Evolutionary conservation across 35 echinoderm and acorn worm species (phyloP).

Genomic region (Apostichopus californicus): DNA sequence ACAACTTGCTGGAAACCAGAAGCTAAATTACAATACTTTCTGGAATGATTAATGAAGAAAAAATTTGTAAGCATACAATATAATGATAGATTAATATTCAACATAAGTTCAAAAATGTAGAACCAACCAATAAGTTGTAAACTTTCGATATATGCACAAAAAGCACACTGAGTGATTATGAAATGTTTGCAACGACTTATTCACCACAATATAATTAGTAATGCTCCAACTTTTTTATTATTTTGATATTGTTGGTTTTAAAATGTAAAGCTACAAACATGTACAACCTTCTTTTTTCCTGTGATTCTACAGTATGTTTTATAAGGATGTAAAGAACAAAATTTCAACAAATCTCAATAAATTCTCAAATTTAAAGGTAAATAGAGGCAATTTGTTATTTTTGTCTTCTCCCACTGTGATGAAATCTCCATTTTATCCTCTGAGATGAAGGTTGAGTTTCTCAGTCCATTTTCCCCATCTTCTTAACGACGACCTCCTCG

Average conservation of each 20-base stretch:
- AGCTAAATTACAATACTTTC: conserved; percentile 56
- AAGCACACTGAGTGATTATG: conserved; percentile 60
- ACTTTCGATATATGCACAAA: conserved; percentile 60
- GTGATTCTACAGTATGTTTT: conserved; percentile 49
- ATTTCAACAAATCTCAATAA: conserved; percentile 60
- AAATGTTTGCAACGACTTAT: conserved; percentile 58
- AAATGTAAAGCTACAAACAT: conserved; percentile 63
- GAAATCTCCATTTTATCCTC: conserved; percentile 43
- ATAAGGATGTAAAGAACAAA: conserved; percentile 55
- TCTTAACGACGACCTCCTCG: not conserved
- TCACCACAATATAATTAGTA: conserved; percentile 59
- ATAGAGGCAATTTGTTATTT: conserved; percentile 62
- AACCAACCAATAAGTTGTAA: conserved; percentile 48
- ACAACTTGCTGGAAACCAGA: conserved; percentile 39
- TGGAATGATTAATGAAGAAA: conserved; percentile 63
- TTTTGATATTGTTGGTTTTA: conserved; percentile 48
- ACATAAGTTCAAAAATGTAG: conserved; percentile 48
- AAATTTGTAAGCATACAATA: conserved; percentile 57
- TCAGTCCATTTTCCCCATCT: conserved; percentile 12
- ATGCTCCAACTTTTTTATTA: conserved; percentile 51
- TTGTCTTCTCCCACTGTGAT: conserved; percentile 47
- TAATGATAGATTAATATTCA: conserved; percentile 57
- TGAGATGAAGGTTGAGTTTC: conserved; percentile 35
- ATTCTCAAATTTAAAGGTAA: conserved; percentile 54
- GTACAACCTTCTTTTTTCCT: conserved; percentile 33